Conservation (phyloP, 2,888 invertebrate genomes). For the Dolomedes plantarius region DNA sequence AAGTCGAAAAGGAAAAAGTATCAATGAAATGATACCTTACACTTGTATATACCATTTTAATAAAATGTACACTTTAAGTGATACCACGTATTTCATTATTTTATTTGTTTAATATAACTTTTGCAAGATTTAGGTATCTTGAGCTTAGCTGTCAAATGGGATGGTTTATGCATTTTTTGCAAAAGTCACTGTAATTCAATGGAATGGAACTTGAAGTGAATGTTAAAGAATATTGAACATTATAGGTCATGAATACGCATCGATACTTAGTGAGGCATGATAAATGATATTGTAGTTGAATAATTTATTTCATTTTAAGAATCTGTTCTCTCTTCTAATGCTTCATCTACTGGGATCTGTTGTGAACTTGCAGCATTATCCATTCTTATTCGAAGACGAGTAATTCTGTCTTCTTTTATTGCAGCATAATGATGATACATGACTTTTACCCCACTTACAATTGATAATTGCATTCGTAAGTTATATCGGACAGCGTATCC, state of each 20-base stretch:
- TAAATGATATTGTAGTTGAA: too few species aligned
- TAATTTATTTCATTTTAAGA: neutral
- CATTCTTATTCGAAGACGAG: conserved; percentile 3
- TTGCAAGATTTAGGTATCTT: too few species aligned
- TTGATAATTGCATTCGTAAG: conserved; percentile 58
- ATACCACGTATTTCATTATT: too few species aligned
- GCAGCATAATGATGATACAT: conserved; percentile 63
- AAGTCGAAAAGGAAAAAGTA: conserved; percentile 29
- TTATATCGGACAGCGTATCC: conserved; percentile 52
- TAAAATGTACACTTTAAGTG: too few species aligned
- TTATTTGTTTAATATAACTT: too few species aligned
- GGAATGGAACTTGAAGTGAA: too few species aligned
- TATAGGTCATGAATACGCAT: too few species aligned
- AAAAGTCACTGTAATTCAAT: too few species aligned
- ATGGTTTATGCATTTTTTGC: too few species aligned
- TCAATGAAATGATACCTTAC: neutral
- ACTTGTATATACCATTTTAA: neutral
- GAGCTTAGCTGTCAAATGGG: too few species aligned
- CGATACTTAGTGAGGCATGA: too few species aligned
- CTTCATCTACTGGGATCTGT: neutral
- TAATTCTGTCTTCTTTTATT: conserved; percentile 33
- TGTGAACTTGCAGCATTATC: neutral
- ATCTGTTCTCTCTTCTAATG: neutral
- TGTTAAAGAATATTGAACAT: too few species aligned
- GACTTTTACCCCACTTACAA: conserved; percentile 59